A percentile compares a stretch with the other conserved stretches of the same genome.
These are phyloP conservation scores for Chaenogobius annularis DNA, from an alignment of 2,113 vertebrate genomes.

Conservation along the genomic window DNA sequence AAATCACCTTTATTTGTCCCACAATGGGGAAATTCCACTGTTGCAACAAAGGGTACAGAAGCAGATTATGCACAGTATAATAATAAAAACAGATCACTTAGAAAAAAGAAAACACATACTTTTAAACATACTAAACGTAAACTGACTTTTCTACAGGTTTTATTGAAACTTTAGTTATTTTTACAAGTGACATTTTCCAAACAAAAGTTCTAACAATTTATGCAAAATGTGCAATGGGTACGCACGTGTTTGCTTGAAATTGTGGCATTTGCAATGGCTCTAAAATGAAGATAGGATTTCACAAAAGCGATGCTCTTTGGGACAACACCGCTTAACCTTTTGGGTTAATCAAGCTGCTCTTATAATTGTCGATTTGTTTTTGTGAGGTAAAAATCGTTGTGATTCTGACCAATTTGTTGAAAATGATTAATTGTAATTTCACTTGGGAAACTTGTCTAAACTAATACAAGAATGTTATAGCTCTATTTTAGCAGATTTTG, in stretches of 20 bases:
- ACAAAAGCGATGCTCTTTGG: conserved; percentile 4
- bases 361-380: neutral
- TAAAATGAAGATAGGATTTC: neutral
- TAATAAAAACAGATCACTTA: no score
- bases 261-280: neutral
- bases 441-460: neutral
- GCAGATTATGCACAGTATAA: no score
- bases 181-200: neutral
- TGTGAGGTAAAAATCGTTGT: neutral
- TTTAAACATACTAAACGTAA: no score
- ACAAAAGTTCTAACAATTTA: neutral
- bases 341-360: conserved; percentile 3
- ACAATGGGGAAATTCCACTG: no score
- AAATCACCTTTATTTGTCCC: no score
- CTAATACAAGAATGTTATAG: neutral
- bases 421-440: neutral
- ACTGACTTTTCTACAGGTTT: neutral
- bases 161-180: neutral
- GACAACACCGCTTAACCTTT: conserved; percentile 7
- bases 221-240: neutral
- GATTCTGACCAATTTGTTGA: neutral
- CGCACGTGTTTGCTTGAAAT: neutral
- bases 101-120: no score
- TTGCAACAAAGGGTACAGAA: no score
- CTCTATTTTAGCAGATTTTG: no score